Evolutionary conservation across 2,113 vertebrate species (phyloP).

Genomic region (Nesogale talazaci): DNA sequence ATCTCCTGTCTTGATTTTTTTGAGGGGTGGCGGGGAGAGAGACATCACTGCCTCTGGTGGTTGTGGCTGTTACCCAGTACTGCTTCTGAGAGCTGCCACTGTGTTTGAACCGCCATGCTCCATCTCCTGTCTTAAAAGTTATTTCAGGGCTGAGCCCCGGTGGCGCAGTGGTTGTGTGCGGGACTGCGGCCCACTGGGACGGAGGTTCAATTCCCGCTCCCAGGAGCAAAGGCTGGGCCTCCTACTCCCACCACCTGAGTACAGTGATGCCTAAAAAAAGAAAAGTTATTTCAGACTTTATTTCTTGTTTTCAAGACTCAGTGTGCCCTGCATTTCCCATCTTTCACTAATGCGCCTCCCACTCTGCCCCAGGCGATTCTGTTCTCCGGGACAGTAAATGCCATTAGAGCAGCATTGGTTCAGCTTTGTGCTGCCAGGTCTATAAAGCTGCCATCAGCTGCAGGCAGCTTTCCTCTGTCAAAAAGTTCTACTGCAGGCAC

Average conservation of each 20-base stretch:
- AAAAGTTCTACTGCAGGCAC: not conserved
- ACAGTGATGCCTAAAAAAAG: no score
- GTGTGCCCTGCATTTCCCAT: not conserved
- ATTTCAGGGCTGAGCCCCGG: no score
- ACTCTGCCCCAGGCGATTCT: not conserved
- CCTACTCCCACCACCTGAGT: no score
- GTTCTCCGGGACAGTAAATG: not conserved
- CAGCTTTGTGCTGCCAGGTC: not conserved
- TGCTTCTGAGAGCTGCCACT: no score
- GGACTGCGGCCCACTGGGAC: no score
- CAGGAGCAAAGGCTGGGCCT: no score
- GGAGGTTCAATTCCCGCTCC: no score
- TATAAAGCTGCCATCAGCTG: constrained; percentile 15
- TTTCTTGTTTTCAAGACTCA: constrained; percentile 19
- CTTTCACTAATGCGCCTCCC: not conserved
- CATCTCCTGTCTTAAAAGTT: not conserved
- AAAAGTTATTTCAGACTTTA: not conserved
- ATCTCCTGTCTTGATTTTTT: not conserved
- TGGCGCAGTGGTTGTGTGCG: no score
- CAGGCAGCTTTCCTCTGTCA: not conserved
- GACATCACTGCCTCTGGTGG: no score
- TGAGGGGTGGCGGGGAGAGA: no score
- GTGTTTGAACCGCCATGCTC: no score
- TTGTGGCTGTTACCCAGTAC: no score
- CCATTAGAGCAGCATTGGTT: not conserved